These are phyloP conservation scores for Aegithalos caudatus DNA, from an alignment of 2,113 vertebrate genomes.

Conservation along the genomic window DNA sequence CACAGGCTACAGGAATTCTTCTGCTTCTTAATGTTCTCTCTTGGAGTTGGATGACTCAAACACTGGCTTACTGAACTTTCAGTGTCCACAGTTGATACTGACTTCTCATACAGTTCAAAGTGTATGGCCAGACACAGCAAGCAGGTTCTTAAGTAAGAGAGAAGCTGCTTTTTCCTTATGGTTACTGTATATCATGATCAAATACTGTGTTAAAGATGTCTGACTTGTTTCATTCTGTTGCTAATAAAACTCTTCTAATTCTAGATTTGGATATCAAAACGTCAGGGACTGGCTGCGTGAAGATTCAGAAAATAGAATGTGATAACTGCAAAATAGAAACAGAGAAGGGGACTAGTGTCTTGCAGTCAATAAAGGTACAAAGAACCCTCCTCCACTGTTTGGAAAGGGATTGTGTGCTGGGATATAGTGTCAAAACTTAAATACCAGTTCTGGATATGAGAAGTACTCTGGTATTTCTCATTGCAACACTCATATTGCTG, in stretches of 20 bases:
- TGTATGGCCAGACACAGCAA: not conserved
- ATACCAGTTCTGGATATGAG: not conserved
- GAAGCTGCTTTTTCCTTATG: not conserved
- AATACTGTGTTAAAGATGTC: not conserved
- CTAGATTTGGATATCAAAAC: constrained; percentile 88
- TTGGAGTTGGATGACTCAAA: not conserved
- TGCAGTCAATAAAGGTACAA: constrained; percentile 89
- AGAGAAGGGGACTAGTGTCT: constrained; percentile 81
- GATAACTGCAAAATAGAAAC: constrained; percentile 86
- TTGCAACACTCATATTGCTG: not conserved
- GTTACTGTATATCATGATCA: not conserved
- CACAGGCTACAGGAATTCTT: not conserved
- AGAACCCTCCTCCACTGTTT: not conserved
- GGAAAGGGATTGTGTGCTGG: not conserved
- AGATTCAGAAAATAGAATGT: constrained; percentile 87
- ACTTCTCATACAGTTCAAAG: not conserved
- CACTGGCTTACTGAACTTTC: not conserved
- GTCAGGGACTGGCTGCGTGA: constrained; percentile 79
- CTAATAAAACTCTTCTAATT: constrained; percentile 45
- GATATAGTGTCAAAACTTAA: not conserved
- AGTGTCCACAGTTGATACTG: not conserved
- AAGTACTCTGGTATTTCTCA: not conserved
- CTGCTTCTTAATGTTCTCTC: not conserved
- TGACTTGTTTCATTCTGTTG: not conserved
- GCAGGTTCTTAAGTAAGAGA: not conserved